Base-by-base conservation (phyloP, 2,888 invertebrate species). In the Harpagoxenus sublaevis region DNA sequence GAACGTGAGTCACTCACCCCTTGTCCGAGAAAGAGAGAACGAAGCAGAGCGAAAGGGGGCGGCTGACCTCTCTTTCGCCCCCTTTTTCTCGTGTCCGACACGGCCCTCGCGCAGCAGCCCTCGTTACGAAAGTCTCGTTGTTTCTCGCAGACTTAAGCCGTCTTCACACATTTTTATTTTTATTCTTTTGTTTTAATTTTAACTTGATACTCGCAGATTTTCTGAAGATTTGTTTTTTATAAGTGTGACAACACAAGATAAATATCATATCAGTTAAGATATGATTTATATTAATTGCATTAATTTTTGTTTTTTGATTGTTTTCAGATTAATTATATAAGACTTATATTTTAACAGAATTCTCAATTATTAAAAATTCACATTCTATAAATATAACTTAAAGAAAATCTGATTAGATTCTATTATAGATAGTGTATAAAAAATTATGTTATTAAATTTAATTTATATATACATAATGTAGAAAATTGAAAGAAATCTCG, bases 1-100 rank as follows among this genome's bases (percentile, higher is more conserved):
- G 93, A 93, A 94, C 94, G 93, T 95, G 94, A 95, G 94, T 94
- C 94, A 94, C 94, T 89, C 89, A 89, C 89, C 91, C 89, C 87
- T 35, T 86, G 85, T 84, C 84, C 83, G 86, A 83, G 88, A 83
- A 86, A 87, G 63, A 57, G 84, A 89, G 70, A 88, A 60, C 60
- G 85, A 83, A 68, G 66, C 79, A 83, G 74, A 68, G 70, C 51
- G 62, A 55, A 65, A 83, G 74, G 86, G 74, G 83, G 63, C 45
- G 77, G 85, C 87, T 88, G 87, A 87, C 86, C 89, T 89, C 89
- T 84, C 87, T 87, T 87, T 85, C 62, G 83, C 83, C 86, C 87
- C 91, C 83, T 84, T 85, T 75, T 28, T 85, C 87, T 84, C 78
- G 42, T 71, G 15, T 78, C 85, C 85, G 62, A 83, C 66, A 79